Evolutionary conservation across 2,888 invertebrate genomes (phyloP).

Genomic region (Bedellia somnulentella): DNA sequence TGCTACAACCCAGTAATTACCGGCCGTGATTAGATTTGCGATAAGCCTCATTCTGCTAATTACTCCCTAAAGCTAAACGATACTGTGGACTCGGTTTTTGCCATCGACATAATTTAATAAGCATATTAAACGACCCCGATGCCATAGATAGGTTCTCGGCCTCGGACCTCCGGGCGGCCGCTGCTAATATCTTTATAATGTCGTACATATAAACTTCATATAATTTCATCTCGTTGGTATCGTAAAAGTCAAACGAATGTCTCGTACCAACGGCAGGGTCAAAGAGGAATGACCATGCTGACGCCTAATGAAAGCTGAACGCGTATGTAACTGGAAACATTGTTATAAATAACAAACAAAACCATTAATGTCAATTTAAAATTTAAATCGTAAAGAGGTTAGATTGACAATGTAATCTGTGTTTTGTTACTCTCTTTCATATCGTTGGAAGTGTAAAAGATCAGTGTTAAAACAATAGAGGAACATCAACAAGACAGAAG

Average conservation of each 20-base stretch:
- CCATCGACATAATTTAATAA: slow-evolving; percentile 58
- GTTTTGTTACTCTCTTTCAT: no score
- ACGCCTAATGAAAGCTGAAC: slow-evolving; percentile 38
- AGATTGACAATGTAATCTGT: no score
- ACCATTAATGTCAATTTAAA: no score
- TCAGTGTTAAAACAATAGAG: no score
- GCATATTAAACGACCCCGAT: slow-evolving; percentile 49
- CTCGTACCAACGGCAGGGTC: slow-evolving; percentile 28
- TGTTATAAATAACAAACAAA: slow-evolving; percentile 3
- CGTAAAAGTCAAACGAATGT: slow-evolving; percentile 1
- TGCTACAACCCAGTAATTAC: slow-evolving; percentile 47
- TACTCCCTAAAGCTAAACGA: slow-evolving; percentile 59
- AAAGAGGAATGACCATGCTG: slow-evolving; percentile 55
- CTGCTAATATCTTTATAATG: slow-evolving; percentile 31
- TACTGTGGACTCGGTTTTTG: slow-evolving; percentile 38
- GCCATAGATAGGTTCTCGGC: slow-evolving; percentile 41
- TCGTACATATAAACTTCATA: slow-evolving; percentile 17
- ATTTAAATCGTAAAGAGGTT: no score
- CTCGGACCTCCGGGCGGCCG: slow-evolving; percentile 25
- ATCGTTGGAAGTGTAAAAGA: no score
- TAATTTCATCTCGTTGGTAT: not conserved
- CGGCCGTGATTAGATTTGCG: slow-evolving; percentile 46
- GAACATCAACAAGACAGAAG: slow-evolving; percentile 18
- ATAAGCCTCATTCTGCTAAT: slow-evolving; percentile 55
- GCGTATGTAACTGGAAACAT: slow-evolving; percentile 25